Evolutionary conservation across 2,797 vertebrate species (phyloP), one percentile per base, ranked within the genome.

Genomic region (Pipistrellus pipistrellus): DNA sequence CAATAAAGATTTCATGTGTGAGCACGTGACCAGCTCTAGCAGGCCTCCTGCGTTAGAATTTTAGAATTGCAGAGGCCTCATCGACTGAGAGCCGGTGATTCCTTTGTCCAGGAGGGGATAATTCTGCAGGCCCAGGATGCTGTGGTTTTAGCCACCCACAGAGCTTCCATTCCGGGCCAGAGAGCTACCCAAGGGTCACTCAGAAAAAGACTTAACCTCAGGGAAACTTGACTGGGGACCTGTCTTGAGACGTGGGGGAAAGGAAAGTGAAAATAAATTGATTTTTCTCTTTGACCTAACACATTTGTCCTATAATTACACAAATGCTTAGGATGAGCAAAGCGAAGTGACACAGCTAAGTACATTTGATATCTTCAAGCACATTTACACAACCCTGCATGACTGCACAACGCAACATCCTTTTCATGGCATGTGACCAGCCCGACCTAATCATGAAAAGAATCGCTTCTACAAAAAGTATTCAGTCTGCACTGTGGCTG

Each of bases 1-100:
- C 76, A 27, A 38, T 38, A 38, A 38, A 59, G 11, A 35, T 30
- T 76, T 18, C 4, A 32, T 11, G 15, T 38, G 20, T 13, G 35
- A 46, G 41, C 0, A 0, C 3, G 8, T 30, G 44, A 13, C 68
- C 64, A 10, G 51, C 35, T 25, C 23, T 12, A 27, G 32, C 23
- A 15, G 53, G 35, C 4, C n/a, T 55, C 72, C 21, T 4, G 25
- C 20, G 3, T 51, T 35, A 2, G 51, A 64, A 41, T 41, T 11
- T 68, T 41, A 69, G 71, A 75, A 55, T 15, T 9, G 15, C 17
- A 32, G 20, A 21, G 82, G 41, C 35, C 59, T 73, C 0, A 30
- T 20, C 0, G 0, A 0, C 46, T 15, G 12, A 55, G 21, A 4
- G 57, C 30, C 1, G 0, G 13, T 0, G 48, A n/a, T 4, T 11